Percentiles rank a stretch among this genome's conserved stretches.
phyloP scores from a whole-genome alignment of 2,113 vertebrate species.

The Maccullochella peelii region DNA sequence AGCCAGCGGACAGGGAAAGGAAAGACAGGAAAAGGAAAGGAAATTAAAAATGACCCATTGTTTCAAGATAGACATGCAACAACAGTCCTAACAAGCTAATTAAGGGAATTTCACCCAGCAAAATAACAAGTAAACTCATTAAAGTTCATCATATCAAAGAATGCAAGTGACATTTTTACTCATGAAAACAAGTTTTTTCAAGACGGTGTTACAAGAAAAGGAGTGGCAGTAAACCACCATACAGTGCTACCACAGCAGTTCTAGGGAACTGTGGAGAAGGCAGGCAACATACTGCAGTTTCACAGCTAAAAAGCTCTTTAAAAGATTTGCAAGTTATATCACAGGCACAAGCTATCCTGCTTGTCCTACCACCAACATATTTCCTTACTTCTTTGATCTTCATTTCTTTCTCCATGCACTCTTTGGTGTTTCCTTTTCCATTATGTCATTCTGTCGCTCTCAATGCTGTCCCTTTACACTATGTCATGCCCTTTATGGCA shows the following conservation, averaged over 20 bases:
- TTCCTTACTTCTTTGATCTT: neutral
- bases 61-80: slow-evolving; percentile 14
- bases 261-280: neutral
- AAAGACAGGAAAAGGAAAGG: slow-evolving; percentile 14
- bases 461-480: neutral
- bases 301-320: neutral
- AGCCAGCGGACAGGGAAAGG: slow-evolving; percentile 5
- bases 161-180: slow-evolving; percentile 14
- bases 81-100: slow-evolving; percentile 44
- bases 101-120: slow-evolving; percentile 13
- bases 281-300: slow-evolving; percentile 1
- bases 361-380: neutral
- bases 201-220: neutral
- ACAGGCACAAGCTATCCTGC: neutral
- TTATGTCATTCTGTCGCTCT: neutral
- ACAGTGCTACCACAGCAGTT: neutral
- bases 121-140: slow-evolving; percentile 42
- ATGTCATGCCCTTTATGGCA: neutral
- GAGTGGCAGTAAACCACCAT: neutral
- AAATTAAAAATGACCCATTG: slow-evolving; percentile 17
- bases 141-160: slow-evolving; percentile 8
- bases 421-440: neutral
- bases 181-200: neutral
- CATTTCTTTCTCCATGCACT: neutral
- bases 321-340: neutral